These are phyloP conservation scores for Heteronetta atricapilla DNA, from an alignment of 2,113 vertebrate genomes.

Conservation along the genomic window DNA sequence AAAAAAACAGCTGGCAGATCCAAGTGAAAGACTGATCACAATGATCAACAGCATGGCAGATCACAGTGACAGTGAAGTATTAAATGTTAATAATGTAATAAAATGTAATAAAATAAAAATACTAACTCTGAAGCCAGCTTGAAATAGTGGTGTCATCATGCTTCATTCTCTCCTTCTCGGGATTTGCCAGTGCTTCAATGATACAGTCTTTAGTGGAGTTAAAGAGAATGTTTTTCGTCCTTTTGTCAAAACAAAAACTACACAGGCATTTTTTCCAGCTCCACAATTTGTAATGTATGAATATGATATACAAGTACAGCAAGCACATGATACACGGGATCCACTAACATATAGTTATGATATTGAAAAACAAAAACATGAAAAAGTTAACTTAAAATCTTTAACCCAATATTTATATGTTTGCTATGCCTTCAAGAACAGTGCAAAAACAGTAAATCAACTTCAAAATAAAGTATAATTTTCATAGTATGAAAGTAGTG, in stretches of 20 bases:
- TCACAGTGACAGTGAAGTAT: not conserved
- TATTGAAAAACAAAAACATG: not conserved
- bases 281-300: not conserved
- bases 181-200: slow-evolving; percentile 97
- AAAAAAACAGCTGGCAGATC: not conserved
- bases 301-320: not conserved
- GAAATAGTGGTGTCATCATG: slow-evolving; percentile 98
- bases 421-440: not conserved
- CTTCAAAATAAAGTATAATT: not conserved
- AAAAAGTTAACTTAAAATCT: not conserved
- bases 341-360: not conserved
- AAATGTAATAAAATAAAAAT: slow-evolving; percentile 12
- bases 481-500: not conserved
- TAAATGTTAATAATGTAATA: not conserved
- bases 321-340: not conserved
- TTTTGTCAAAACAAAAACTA: not conserved
- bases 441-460: not conserved
- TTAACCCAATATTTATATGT: not conserved
- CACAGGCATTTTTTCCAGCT: not conserved
- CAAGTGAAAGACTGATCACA: not conserved
- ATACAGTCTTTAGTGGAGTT: slow-evolving; percentile 91
- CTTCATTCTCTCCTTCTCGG: slow-evolving; percentile 99
- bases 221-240: slow-evolving; percentile 66
- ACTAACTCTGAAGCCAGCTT: slow-evolving; percentile 97
- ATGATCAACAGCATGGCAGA: not conserved